A percentile compares a stretch with the other conserved stretches of the same genome.
These are phyloP conservation scores for Serrognathus titanus DNA, from an alignment of 2,888 invertebrate genomes.

Conservation along the genomic window DNA sequence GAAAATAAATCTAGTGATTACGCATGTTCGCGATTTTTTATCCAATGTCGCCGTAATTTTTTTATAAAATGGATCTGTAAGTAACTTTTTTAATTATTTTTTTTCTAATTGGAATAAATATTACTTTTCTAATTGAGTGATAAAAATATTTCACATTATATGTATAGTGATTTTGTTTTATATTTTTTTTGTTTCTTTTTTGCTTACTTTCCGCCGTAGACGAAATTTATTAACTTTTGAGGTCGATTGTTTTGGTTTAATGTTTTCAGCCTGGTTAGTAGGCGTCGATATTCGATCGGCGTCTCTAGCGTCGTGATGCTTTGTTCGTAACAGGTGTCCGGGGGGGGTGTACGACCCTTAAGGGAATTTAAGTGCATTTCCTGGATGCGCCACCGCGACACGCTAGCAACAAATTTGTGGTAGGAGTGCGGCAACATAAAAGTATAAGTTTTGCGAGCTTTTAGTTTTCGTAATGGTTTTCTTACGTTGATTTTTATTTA, in stretches of 20 bases:
- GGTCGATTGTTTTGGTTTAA: conserved; percentile 18
- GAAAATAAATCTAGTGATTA: no score
- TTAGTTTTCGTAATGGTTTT: no score
- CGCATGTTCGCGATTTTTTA: no score
- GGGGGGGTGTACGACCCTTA: conserved; percentile 16
- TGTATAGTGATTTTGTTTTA: background rate
- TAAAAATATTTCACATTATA: background rate
- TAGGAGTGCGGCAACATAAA: background rate
- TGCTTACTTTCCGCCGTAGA: no score
- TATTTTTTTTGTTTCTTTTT: background rate
- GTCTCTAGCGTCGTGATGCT: conserved; percentile 36
- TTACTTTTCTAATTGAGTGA: no score
- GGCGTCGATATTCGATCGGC: conserved; percentile 33
- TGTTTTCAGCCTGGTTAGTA: conserved; percentile 24
- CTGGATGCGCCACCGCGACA: conserved; percentile 8
- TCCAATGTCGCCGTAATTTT: background rate
- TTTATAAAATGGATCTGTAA: conserved; percentile 13
- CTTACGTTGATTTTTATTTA: no score
- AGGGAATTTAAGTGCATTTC: conserved; percentile 13
- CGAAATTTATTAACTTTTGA: background rate
- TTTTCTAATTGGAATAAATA: background rate
- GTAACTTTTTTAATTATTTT: conserved; percentile 4
- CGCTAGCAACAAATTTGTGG: background rate
- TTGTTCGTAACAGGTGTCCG: conserved; percentile 41
- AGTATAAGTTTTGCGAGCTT: no score